These are phyloP conservation scores for Cryptus armator DNA, from an alignment of 2,888 invertebrate species.

Conservation along the genomic window DNA sequence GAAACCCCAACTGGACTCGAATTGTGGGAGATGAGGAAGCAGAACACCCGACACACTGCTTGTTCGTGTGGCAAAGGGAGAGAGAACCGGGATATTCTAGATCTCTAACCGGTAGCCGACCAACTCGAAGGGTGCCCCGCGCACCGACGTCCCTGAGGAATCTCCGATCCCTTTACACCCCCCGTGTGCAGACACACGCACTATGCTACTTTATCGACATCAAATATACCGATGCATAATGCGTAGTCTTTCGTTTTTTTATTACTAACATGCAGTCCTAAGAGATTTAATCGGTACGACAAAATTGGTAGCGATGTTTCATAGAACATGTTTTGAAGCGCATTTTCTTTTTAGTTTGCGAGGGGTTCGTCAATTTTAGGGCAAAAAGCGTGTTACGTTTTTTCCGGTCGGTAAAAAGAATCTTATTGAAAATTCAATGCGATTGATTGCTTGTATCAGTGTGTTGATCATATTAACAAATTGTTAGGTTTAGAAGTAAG, in stretches of 20 bases:
- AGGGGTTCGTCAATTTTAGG: too few species aligned
- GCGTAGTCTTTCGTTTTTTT: slow-evolving; percentile 26
- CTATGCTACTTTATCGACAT: slow-evolving; percentile 52
- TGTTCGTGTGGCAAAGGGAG: slow-evolving; percentile 41
- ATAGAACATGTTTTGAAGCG: neutral
- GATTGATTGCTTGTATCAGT: too few species aligned
- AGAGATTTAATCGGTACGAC: neutral
- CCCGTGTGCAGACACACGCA: slow-evolving; percentile 49
- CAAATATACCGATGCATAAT: slow-evolving; percentile 38
- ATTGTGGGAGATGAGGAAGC: slow-evolving; percentile 3
- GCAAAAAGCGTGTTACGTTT: too few species aligned
- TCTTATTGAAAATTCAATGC: too few species aligned
- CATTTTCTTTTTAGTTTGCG: too few species aligned
- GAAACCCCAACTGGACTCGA: slow-evolving; percentile 50
- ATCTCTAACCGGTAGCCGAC: slow-evolving; percentile 50
- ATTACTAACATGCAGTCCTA: slow-evolving; percentile 2
- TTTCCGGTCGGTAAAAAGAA: too few species aligned
- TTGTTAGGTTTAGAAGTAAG: too few species aligned
- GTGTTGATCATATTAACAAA: too few species aligned
- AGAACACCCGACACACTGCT: slow-evolving; percentile 8
- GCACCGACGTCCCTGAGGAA: slow-evolving; percentile 77
- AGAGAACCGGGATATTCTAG: slow-evolving; percentile 57
- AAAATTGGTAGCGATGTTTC: neutral
- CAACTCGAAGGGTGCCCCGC: slow-evolving; percentile 78
- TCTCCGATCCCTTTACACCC: slow-evolving; percentile 19